Evolutionary conservation across 2,797 vertebrate species (phyloP), one percentile per base, ranked within the genome.

Genomic region (Oreortyx pictus): DNA sequence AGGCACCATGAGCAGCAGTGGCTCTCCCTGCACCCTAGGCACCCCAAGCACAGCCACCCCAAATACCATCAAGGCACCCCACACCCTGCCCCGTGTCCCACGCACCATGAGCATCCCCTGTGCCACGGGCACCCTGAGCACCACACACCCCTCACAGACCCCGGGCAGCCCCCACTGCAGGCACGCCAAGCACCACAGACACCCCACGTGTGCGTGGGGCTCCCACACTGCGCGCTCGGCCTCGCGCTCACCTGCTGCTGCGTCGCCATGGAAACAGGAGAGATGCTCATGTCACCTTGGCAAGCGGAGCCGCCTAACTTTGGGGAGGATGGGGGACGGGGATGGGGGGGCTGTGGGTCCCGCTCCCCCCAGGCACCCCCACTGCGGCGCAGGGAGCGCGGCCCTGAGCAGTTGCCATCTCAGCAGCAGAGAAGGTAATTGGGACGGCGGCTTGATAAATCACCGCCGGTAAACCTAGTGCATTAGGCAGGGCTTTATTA

Each of bases 401-500:
- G 70, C 37, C 60, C 44, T 0, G 0, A 29, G 18, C 4, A 4
- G 70, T 54, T 0, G 20, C 74, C 94, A 88, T 83, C 77, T 50
- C 57, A 3, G 87, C 90, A 88, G 94, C 96, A 91, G 75, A 90
- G 94, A 65, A 91, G 95, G 94, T 88, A 96, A 94, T 70, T 92
- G 95, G 92, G 94, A 96, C 91, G 31, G 20, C 41, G 10, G 94
- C 76, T 95, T 11, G 43, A 96, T 97, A 98, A 98, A 97, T 98
- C 96, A 97, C 88, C 31, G 95, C 85, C 72, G 50, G 96, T 75
- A 96, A 97, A 97, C 94, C 67, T 68, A 97, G 95, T 85, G 93
- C 96, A 93, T 97, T 98, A 98, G 97, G 90, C 70, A 90, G 92
- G 93, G 95, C 91, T 97, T 98, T 90, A 86, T 84, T 97, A 97